A percentile compares a stretch with the other conserved stretches of the same genome.
Conservation (phyloP, 2,113 vertebrate species). For the Hippoglossus stenolepis region DNA sequence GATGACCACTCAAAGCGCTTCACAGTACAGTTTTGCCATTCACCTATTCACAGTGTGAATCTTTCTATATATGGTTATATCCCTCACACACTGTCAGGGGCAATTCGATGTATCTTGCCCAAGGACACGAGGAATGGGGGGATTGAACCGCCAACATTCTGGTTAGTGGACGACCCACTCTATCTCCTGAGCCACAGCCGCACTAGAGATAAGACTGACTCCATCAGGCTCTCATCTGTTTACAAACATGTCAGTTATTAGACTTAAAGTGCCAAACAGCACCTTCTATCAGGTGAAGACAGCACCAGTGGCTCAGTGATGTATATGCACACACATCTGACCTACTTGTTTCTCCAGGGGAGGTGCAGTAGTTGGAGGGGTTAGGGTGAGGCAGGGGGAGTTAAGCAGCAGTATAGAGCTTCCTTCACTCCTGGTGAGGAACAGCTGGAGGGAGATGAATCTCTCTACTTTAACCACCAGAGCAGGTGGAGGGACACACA, state of each 20-base stretch:
- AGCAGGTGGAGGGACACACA: conserved; percentile 7
- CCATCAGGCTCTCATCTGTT: too few species aligned
- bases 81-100: too few species aligned
- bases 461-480: background rate
- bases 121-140: too few species aligned
- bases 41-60: too few species aligned
- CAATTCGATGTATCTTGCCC: too few species aligned
- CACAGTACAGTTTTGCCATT: too few species aligned
- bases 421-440: conserved; percentile 28
- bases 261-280: background rate
- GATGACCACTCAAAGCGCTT: too few species aligned
- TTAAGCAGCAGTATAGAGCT: conserved; percentile 5
- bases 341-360: conserved; percentile 61
- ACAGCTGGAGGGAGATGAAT: conserved; percentile 20
- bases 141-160: too few species aligned
- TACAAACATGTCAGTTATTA: background rate
- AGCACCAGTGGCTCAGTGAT: background rate
- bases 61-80: too few species aligned
- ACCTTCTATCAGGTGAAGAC: background rate
- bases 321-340: conserved; percentile 52
- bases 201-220: too few species aligned
- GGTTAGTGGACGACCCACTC: too few species aligned
- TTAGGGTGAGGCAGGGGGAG: background rate
- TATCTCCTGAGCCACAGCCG: too few species aligned
- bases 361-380: background rate